Base-by-base conservation (phyloP, 1,140 invertebrate genomes). In the Dreissena rostriformis region DNA sequence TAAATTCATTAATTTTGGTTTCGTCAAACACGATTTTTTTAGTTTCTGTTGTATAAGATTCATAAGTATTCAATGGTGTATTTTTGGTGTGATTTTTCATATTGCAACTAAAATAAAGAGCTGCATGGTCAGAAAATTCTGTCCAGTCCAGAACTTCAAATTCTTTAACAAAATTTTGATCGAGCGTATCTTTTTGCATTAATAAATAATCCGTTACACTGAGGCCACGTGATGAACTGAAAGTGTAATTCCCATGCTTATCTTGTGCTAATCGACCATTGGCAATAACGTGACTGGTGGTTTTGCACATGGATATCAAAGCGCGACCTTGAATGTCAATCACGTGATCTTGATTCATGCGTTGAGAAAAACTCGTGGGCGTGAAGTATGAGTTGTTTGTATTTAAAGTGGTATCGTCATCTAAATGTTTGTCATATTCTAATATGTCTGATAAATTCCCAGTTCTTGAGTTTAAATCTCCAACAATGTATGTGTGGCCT, bases 181-280 rank as follows among this genome's bases (percentile, higher is more conserved):
- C 70, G 11, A 19, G 12, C 17, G 22, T 72, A 49, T 72, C 11
- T 72, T 39, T 39, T 39, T 39, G 39, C 39, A 72, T 49, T 19
- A 72, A 24, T 19, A n/a, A 49, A 24, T 72, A 72, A 72, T 72
- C 28, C 17, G 52, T 51, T 15, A 49, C 29, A 72, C 70, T 72
- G 39, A n/a, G n/a, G n/a, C n/a, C n/a, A n/a, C n/a, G n/a, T n/a
- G n/a, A 39, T 39, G 39, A 39, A 39, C 39, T 39, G 39, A 39
- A 39, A 39, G 39, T 39, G 39, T 39, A 39, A 39, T 39, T 39
- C 39, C 39, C 8, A 39, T 39, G 39, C 39, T 39, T 39, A 39
- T 39, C 39, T 39, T 39, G 39, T 39, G 39, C 39, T 39, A 39
- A 39, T 39, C 39, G 39, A 39, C 39, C 39, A 8, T 39, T 39